Base-by-base conservation (phyloP, 1,140 invertebrate species). In the Armadillidium nasatum region DNA sequence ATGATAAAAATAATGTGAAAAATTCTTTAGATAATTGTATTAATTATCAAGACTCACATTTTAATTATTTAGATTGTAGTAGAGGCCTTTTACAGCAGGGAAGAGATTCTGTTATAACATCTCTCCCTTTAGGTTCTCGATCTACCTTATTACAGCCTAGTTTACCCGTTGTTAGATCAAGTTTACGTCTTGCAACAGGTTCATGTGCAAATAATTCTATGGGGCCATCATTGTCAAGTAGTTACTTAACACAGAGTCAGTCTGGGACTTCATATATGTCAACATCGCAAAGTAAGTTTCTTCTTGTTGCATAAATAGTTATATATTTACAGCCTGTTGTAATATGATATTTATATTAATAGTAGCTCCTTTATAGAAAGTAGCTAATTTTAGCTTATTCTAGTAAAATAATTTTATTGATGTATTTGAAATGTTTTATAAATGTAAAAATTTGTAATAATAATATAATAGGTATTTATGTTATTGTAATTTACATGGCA, bases 1-100 rank as follows among this genome's bases (percentile, higher is more conserved):
- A 7, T 60, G 50, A 60, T 60, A 60, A 13, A 7, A 60, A 19
- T 60, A 60, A 60, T 60, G 7, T 60, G 50, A 60, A 60, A 19
- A 15, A 13, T 19, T 60, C 50, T 15, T 7, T 60, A 13, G 7
- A 60, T 15, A 15, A 13, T 19, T 15, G 50, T 60, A 15, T 60
- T 15, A 60, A 60, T 60, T 60, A 60, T 7, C 50, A 13, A 15
- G 11, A 15, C 50, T 15, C 11, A 3, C 11, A 60, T 15, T 19
- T 60, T 60, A 60, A 60, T 60, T 60, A 60, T 19, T 60, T 60
- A 60, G 50, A 60, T 60, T 15, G 19, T 60, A 60, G 50, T 60
- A 60, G 50, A 60, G 50, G 50, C 50, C 50, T 60, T 60, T 33
- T 33, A 33, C 19, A 15, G 11, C 50, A 60, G 19, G 50, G 50